Evolutionary conservation across 2,113 vertebrate genomes (phyloP), one percentile per base, ranked within the genome.

Genomic region (Clupea harengus): DNA sequence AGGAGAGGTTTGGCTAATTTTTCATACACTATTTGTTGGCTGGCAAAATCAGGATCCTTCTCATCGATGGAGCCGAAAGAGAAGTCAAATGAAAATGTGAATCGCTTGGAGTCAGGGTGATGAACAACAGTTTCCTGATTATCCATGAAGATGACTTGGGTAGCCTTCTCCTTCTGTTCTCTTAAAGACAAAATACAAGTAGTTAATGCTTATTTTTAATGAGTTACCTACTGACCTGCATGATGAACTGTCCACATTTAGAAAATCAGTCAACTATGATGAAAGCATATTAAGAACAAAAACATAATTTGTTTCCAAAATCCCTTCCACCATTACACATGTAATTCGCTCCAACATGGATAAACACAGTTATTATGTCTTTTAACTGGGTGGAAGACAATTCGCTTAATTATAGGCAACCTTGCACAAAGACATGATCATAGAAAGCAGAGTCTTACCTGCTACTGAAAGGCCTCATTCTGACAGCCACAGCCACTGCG

Each of bases 51-150:
- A 0, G 95, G 90, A 44, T 97, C 92, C 0, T 5, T 2, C 13
- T 95, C 90, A 6, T 98, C 96, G 86, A 98, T 94, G 2, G 98
- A 99, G 95, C 96, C 98, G 86, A 99, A 97, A 1, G 95, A 96
- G 84, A 96, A 95, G 89, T 99, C 97, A 0, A 96, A 99, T 20
- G 32, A 91, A 86, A 99, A 99, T 78, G 39, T 93, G 89, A 96
- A 95, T 89, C 97, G 97, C 85, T 95, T 97, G 88, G 95, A 94
- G 83, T 94, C 94, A 0, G 96, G 96, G 88, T 97, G 96, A 32
- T 89, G 94, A 85, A 99, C 96, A 0, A 92, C 15, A 4, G 96
- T 95, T 88, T 97, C 96, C n/a, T 96, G 95, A 8, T 93, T 94
- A 0, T 89, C 91, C 95, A 96, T 93, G 87, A 96, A 97, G 87